Evolutionary conservation across 1,140 invertebrate species (phyloP).

Genomic region (Branchinecta lindahli): DNA sequence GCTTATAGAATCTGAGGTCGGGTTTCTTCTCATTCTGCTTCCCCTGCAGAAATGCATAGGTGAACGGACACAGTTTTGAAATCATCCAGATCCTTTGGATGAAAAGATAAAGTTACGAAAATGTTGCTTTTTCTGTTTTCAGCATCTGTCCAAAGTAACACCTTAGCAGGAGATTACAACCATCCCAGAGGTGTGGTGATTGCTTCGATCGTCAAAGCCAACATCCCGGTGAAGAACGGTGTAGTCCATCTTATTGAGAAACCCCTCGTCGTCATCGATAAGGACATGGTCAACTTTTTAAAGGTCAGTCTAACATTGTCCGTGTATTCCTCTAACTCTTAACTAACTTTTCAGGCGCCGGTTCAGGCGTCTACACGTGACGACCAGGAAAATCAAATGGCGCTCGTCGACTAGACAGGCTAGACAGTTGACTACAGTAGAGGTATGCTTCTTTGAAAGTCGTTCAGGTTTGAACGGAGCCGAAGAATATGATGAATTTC

Average conservation of each 20-base stretch:
- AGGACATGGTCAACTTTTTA: conserved; percentile 61
- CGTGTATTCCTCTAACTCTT: neutral
- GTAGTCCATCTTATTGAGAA: conserved; percentile 79
- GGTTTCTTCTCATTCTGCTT: too few relatives aligned
- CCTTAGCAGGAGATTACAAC: conserved; percentile 51
- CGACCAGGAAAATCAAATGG: too few relatives aligned
- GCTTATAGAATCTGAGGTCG: too few relatives aligned
- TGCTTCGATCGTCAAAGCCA: conserved; percentile 70
- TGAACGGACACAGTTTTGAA: too few relatives aligned
- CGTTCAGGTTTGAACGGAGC: too few relatives aligned
- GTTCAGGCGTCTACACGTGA: neutral
- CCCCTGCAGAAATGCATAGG: too few relatives aligned
- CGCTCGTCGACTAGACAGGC: too few relatives aligned
- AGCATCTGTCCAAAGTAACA: conserved; percentile 79
- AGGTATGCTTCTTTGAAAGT: too few relatives aligned
- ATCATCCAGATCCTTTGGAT: too few relatives aligned
- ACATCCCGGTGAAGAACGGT: conserved; percentile 80
- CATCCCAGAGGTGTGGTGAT: conserved; percentile 64
- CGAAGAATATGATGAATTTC: too few relatives aligned
- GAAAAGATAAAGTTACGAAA: too few relatives aligned
- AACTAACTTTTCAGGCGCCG: conserved; percentile 13
- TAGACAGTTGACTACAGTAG: too few relatives aligned
- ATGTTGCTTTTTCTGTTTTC: conserved; percentile 21
- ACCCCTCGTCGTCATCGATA: conserved; percentile 75
- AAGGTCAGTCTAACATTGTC: conserved; percentile 41